Evolutionary conservation across 2,888 invertebrate species (phyloP), one percentile per base, ranked within the genome.

Genomic region (Autographa gamma): DNA sequence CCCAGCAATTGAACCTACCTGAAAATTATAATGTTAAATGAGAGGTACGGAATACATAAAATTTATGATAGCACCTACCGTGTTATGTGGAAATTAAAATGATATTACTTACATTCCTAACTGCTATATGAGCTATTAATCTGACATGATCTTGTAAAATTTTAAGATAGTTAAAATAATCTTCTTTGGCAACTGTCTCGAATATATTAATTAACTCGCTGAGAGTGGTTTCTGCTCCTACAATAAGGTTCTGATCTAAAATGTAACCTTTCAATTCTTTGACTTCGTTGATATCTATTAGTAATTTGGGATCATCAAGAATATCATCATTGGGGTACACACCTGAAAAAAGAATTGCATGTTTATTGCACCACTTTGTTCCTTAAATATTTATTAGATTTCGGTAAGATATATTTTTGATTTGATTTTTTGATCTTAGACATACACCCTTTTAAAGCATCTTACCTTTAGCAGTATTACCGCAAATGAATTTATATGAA

Each of bases 391-490:
- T n/a, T n/a, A n/a, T n/a, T n/a, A n/a, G n/a, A n/a, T n/a, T n/a
- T n/a, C n/a, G n/a, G n/a, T n/a, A n/a, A n/a, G n/a, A n/a, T n/a
- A n/a, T n/a, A n/a, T n/a, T n/a, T n/a, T n/a, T n/a, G n/a, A n/a
- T n/a, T n/a, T 48, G 3, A 48, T 16, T 48, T 5, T 5, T 38
- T 38, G 16, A 48, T 43, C 14, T 3, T 3, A 48, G 7, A 1
- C n/a, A 16, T 48, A 43, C 14, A 5, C 16, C 48, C n/a, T 48
- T 16, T 4, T 5, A 6, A 58, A 77, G 74, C 5, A 90, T 67
- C 61, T 68, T 90, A 97, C 97, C 97, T 90, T 96, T 96, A 18
- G 96, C 97, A 2, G 97, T 97, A 88, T 97, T 97, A 34, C 98
- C 98, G 63, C 96, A 97, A 3, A 98, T 96, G 1, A 98, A 85